Conservation (phyloP, 2,113 vertebrate genomes). For the Dolichallabes microphthalmus region DNA sequence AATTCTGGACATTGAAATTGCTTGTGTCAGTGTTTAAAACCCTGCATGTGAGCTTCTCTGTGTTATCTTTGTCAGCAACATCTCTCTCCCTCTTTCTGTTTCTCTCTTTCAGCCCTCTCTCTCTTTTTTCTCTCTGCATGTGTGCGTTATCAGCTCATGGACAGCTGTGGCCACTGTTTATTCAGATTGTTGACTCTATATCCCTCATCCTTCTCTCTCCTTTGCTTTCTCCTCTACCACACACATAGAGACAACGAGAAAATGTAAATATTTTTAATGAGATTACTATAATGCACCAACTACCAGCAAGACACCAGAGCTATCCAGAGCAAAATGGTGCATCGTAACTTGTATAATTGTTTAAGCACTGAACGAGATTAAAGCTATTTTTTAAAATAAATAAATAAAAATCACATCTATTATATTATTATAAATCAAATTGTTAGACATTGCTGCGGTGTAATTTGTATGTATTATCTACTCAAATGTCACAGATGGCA, state of each 20-base stretch:
- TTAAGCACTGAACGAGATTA: not conserved
- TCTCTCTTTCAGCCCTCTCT: slow-evolving; percentile 37
- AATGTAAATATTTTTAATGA: slow-evolving; percentile 55
- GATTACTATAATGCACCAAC: slow-evolving; percentile 50
- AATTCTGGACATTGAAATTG: slow-evolving; percentile 42
- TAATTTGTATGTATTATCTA: slow-evolving; percentile 47
- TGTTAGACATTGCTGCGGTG: slow-evolving; percentile 72
- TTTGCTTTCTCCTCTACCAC: slow-evolving; percentile 50
- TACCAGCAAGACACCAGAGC: slow-evolving; percentile 5
- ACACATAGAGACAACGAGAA: slow-evolving; percentile 50
- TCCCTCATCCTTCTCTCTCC: slow-evolving; percentile 52
- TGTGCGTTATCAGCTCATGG: slow-evolving; percentile 70
- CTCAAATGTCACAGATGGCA: slow-evolving; percentile 71
- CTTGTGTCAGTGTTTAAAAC: slow-evolving; percentile 35
- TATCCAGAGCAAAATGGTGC: not conserved
- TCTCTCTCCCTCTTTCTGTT: slow-evolving; percentile 43
- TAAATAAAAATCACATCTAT: slow-evolving; percentile 34
- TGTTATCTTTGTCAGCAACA: slow-evolving; percentile 53
- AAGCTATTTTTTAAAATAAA: not conserved
- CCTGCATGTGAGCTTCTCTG: slow-evolving; percentile 22
- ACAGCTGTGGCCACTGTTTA: slow-evolving; percentile 79
- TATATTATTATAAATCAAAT: slow-evolving; percentile 72
- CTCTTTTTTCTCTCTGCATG: slow-evolving; percentile 62
- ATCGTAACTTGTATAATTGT: slow-evolving; percentile 9
- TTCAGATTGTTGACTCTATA: slow-evolving; percentile 76